phyloP scores from a whole-genome alignment of 2,113 vertebrate genomes.

The Antechinus stuartii region DNA sequence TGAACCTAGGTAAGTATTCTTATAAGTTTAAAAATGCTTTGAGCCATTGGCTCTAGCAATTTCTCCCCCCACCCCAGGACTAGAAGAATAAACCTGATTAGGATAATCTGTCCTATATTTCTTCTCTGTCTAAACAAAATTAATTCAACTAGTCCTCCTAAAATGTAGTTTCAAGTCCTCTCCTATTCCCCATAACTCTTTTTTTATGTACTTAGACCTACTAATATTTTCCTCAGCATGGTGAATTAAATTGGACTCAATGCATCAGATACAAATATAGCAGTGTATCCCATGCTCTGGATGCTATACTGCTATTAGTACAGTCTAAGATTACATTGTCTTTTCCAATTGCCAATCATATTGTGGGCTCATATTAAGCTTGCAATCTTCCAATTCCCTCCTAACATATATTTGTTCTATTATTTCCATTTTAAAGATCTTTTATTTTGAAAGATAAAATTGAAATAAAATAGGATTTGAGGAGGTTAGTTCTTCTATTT shows the following conservation, averaged over 20 bases:
- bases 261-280: background rate
- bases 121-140: background rate
- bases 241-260: background rate
- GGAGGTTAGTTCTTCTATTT: background rate
- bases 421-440: background rate
- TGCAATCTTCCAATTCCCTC: background rate
- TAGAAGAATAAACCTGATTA: background rate
- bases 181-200: background rate
- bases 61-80: background rate
- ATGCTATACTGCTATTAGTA: background rate
- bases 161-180: background rate
- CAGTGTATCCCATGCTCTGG: background rate
- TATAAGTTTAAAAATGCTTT: background rate
- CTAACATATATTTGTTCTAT: background rate
- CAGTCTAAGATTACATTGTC: background rate
- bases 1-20: background rate
- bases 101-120: background rate
- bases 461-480: background rate
- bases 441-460: background rate
- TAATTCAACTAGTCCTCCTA: background rate
- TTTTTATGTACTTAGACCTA: background rate
- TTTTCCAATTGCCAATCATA: background rate
- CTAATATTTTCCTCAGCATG: background rate
- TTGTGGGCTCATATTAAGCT: background rate
- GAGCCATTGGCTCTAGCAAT: background rate